phyloP scores from a whole-genome alignment of 1,140 invertebrate genomes.

The Chymomyza costata region DNA sequence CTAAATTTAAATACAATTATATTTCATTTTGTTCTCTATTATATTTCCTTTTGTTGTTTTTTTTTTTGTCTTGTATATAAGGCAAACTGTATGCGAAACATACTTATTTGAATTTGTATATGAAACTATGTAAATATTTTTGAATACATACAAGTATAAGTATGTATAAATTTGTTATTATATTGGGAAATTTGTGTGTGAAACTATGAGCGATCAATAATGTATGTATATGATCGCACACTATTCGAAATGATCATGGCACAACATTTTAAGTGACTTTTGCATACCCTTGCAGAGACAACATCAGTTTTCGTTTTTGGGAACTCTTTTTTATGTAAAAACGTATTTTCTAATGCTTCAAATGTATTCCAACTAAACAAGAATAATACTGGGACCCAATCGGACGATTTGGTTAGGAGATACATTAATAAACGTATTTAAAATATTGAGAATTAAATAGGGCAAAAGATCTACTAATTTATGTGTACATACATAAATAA shows the following conservation, averaged over 20 bases:
- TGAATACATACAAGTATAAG: conserved; percentile 2
- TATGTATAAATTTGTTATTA: conserved; percentile 17
- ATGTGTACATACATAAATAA: too few species aligned
- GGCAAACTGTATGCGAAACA: conserved; percentile 68
- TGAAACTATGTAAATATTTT: conserved; percentile 39
- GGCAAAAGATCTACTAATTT: too few species aligned
- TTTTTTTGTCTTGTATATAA: conserved; percentile 62
- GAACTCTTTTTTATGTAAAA: conserved; percentile 5
- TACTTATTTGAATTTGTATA: conserved; percentile 55
- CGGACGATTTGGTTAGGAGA: too few species aligned
- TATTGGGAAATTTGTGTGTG: conserved; percentile 4
- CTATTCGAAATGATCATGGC: conserved; percentile 33
- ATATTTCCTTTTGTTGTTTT: conserved; percentile 19
- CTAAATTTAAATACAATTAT: conserved; percentile 35
- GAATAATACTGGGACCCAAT: too few species aligned
- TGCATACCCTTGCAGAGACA: too few species aligned
- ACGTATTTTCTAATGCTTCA: too few species aligned
- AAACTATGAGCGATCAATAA: too few species aligned
- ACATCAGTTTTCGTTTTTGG: conserved; percentile 7
- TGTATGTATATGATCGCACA: too few species aligned
- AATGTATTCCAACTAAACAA: too few species aligned
- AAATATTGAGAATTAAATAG: too few species aligned
- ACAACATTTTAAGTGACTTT: conserved; percentile 24
- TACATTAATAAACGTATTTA: too few species aligned
- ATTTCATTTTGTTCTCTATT: conserved; percentile 20